phyloP scores from a whole-genome alignment of 2,113 vertebrate genomes.

The Eptesicus fuscus region DNA sequence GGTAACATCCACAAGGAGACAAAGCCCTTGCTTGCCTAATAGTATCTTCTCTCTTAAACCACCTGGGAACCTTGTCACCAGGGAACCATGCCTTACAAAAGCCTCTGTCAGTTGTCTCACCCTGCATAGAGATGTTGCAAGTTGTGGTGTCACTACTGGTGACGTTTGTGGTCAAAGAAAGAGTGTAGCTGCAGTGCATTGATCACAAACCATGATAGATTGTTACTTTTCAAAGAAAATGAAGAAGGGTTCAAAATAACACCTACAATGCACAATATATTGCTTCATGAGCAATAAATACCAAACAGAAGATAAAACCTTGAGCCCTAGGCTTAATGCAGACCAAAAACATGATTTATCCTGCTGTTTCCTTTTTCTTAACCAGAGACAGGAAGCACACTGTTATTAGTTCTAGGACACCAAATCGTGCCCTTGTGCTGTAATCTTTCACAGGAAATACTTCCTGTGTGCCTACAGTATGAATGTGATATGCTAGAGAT shows the following conservation, averaged over 20 bases:
- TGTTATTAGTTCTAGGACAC: not conserved
- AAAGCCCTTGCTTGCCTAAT: not conserved
- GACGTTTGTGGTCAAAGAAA: not conserved
- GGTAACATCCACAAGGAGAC: conserved; percentile 1
- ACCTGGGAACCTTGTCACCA: not conserved
- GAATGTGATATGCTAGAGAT: not conserved
- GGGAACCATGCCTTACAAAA: not conserved
- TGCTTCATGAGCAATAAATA: conserved; percentile 66
- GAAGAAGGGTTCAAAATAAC: conserved; percentile 58
- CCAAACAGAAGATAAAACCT: conserved; percentile 51
- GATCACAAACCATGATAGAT: conserved; percentile 57
- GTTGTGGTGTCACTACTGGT: conserved; percentile 1
- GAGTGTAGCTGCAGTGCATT: not conserved
- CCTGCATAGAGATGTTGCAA: not conserved
- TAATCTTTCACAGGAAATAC: conserved; percentile 16
- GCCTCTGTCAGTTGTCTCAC: not conserved
- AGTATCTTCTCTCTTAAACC: not conserved
- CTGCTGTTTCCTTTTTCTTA: conserved; percentile 49
- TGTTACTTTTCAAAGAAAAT: conserved; percentile 66
- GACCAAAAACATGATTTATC: conserved; percentile 40
- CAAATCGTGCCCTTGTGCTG: not conserved
- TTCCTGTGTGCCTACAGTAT: conserved; percentile 20
- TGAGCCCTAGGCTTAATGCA: conserved; percentile 54
- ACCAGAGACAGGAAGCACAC: conserved; percentile 20
- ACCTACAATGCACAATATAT: conserved; percentile 21